These are phyloP conservation scores for Apostichopus leukothele DNA, from an alignment of 53 echinoderm and acorn worm genomes.

Conservation along the genomic window DNA sequence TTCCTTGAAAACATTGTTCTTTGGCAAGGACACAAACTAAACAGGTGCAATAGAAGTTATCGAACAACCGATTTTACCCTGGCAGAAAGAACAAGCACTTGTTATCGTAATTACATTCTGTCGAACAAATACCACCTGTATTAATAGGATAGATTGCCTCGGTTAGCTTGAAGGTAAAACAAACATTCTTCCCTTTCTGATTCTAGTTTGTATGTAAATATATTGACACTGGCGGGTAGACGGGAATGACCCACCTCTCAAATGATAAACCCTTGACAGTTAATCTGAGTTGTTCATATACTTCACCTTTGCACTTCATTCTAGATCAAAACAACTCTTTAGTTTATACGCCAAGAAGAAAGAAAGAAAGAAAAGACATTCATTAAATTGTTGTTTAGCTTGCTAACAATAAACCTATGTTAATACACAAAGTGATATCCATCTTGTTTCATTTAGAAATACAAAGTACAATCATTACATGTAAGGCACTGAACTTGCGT, in stretches of 20 bases:
- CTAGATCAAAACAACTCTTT: background rate
- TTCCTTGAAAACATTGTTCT: background rate
- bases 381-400: too few relatives aligned
- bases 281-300: background rate
- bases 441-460: too few relatives aligned
- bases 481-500: too few relatives aligned
- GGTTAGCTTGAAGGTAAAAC: slow-evolving; percentile 2
- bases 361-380: background rate
- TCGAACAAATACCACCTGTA: slow-evolving; percentile 11
- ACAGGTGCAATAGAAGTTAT: background rate
- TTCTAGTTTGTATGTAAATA: background rate
- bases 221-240: background rate
- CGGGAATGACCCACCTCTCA: background rate
- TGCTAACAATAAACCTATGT: too few relatives aligned
- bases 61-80: background rate
- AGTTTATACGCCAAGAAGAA: background rate
- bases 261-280: background rate
- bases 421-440: too few relatives aligned
- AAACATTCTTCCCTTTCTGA: background rate
- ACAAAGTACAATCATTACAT: too few relatives aligned
- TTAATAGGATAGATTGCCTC: slow-evolving; percentile 10
- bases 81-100: slow-evolving; percentile 3
- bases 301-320: background rate
- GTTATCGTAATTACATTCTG: background rate
- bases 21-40: background rate